A percentile compares a stretch with the other conserved stretches of the same genome.
Conservation (phyloP, 2,797 vertebrate genomes). For the Varecia variegata region DNA sequence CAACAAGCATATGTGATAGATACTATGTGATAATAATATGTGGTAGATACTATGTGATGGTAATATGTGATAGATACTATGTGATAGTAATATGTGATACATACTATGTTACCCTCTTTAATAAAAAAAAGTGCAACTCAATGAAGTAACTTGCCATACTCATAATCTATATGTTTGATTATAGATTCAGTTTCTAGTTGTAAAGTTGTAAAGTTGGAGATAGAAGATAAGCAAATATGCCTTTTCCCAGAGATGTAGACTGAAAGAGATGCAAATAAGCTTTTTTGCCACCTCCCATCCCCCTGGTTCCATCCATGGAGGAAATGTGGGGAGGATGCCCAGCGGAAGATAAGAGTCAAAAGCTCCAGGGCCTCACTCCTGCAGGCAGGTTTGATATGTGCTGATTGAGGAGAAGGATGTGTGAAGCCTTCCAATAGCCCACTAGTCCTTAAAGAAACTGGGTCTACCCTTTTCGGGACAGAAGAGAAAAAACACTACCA, state of each 20-base stretch:
- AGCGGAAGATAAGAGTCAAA: neutral
- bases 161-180: neutral
- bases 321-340: neutral
- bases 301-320: neutral
- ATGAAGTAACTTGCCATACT: neutral
- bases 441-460: neutral
- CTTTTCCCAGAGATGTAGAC: neutral
- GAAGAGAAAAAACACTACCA: neutral
- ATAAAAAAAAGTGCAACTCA: neutral
- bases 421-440: neutral
- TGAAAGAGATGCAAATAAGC: neutral
- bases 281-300: neutral
- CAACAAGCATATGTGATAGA: neutral
- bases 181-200: neutral
- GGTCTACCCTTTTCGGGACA: neutral
- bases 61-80: neutral
- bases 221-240: neutral
- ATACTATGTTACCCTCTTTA: neutral
- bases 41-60: no score
- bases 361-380: neutral
- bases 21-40: neutral
- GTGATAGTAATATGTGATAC: neutral
- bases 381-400: neutral
- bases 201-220: neutral
- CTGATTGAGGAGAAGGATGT: neutral